Evolutionary conservation across 2,113 vertebrate genomes (phyloP), one percentile per base, ranked within the genome.

Genomic region (Butorides virescens): DNA sequence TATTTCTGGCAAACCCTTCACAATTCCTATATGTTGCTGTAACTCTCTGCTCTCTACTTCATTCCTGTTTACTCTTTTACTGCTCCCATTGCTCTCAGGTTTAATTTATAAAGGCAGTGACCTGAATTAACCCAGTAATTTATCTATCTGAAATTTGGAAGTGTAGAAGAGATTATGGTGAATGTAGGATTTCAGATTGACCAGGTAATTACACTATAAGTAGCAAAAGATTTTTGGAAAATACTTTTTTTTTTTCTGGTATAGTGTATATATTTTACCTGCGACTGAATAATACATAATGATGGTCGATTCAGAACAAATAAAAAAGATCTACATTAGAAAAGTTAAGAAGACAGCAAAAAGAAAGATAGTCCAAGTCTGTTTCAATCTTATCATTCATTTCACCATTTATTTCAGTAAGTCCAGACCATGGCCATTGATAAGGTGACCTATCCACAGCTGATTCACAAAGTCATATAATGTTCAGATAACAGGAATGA

Each of bases 1-100:
- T 85, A 94, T 91, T 95, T 97, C 86, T 97, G 95, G 88, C 96
- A 97, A 94, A 88, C 30, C 22, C 34, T 58, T 65, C 25, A 10
- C 79, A 95, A 97, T 95, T 93, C 86, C 91, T 95, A 68, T 75
- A 87, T 25, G 30, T 93, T 97, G 65, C 25, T 87, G 83, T 81
- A 96, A 93, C 25, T 72, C 23, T 81, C 80, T 93, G 19, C 72
- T 91, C 75, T 89, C 52, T 88, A 67, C 21, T 75, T 91, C 52
- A 68, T 61, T 92, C n/a, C 27, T 77, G 44, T 92, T 93, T 93
- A 86, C 25, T 71, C 49, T 18, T 80, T 90, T 63, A 30, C 44
- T 86, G 30, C 22, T 83, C 32, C n/a, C 12, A 2, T 80, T 92
- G 15, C 27, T 78, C 73, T 91, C 34, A 81, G 19, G 78, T 63